Base-by-base conservation (phyloP, 2,113 vertebrate genomes). In the Melanerpes aurifrons region DNA sequence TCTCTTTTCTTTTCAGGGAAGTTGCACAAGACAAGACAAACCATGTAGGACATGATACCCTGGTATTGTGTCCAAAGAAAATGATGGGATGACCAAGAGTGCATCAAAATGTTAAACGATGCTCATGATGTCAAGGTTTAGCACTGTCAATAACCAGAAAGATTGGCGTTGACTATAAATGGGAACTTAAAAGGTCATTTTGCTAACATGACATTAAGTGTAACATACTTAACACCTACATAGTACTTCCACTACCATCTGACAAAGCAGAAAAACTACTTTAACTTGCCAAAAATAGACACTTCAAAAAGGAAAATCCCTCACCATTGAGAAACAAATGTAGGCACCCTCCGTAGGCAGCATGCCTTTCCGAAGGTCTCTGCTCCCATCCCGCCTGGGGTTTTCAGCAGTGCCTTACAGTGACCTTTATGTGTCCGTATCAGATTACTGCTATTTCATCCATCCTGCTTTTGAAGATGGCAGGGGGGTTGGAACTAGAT, bases 1-100 rank as follows among this genome's bases (percentile, higher is more conserved):
- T 93, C 87, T 95, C 92, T 88, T 63, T 69, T 91, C 90, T 78
- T 94, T 91, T 76, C 93, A 96, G 85, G 82, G 92, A 91, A 93
- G 93, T 94, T 35, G 70, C 77, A 77, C 66, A 75, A 75, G 82
- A 91, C 78, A 93, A 92, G 95, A 89, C 79, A 76, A 95, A 91
- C 90, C 80, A 26, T 53, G 92, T 13, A 90, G 90, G 92, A 95
- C 62, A 64, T 15, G 93, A 96, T 86, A 91, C 80, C 48, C 87
- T 31, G 50, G 82, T 56, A 48, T 4, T 48, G 85, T 8, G 50
- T 91, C 87, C 85, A 91, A 95, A 90, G 66, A 91, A 95, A 92
- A 92, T 83, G 93, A 95, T 0, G 5, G 87, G 68, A 63, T 11
- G 70, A 94, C 85, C 92, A 68, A 50, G 91, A 66, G 48, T 57